Evolutionary conservation across 2,888 invertebrate species (phyloP), one percentile per base, ranked within the genome.

Genomic region (Chesias legatella): DNA sequence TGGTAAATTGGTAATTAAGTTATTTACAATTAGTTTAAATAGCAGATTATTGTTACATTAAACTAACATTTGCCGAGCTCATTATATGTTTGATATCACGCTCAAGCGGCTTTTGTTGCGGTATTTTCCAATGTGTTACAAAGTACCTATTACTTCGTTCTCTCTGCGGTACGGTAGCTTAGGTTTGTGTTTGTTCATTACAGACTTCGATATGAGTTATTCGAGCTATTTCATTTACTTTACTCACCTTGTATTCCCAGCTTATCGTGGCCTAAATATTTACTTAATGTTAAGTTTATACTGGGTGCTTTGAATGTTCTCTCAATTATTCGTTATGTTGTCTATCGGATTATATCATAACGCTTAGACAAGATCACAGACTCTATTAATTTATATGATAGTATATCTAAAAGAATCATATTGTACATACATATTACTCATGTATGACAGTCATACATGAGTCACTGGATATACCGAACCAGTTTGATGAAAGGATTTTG

Each of bases 111-210:
- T 47, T 34, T 35, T 21, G 34, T 28, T 42, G 38, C 24, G 47
- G 47, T 47, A 47, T 45, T 43, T 45, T 47, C 38, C 42, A 39
- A 39, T 43, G 41, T 42, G 42, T 47, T 47, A 43, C 34, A 41
- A 43, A 42, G 35, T 29, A 42, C 34, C 27, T 34, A 38, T 41
- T 36, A 37, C 29, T 39, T 33, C 38, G 21, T 38, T 26, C 29
- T 33, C 45, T 37, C 41, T 42, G 38, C 22, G 34, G 44, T 22
- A 29, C 13, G 13, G 44, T 22, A 29, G 39, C 39, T 45, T 33
- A 36, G 33, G 32, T 35, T 44, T 32, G 22, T 26, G 34, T 26
- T 22, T 7, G 35, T 24, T 36, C 7, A 23, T 31, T 29, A 32
- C 17, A 42, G 25, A 22, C 31, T 35, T 35, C 23, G 41, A 31